Base-by-base conservation (phyloP, 1,140 invertebrate species). In the Penaeus indicus region DNA sequence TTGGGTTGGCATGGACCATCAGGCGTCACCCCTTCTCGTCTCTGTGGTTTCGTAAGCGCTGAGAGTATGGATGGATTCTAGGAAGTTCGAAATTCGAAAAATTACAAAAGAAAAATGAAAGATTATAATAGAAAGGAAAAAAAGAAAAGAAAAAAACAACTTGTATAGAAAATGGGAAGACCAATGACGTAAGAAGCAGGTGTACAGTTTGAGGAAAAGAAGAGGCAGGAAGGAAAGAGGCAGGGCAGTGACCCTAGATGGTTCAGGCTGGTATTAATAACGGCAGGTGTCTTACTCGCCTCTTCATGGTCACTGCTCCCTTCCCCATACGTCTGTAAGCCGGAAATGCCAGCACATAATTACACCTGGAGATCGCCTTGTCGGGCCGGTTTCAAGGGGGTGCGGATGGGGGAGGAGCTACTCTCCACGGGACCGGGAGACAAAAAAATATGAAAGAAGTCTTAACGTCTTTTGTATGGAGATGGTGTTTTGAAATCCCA, bases 211-310 rank as follows among this genome's bases (percentile, higher is more conserved):
- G 79, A 42, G 72, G 54, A 78, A 64, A 60, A 63, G 54, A 22
- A 25, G 84, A 64, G 72, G 22, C 25, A 25, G 42, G 60, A 32
- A 25, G 21, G 64, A 42, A 32, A 79, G 63, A 63, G 32, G 38
- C 78, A 42, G 86, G 86, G 77, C 86, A 84, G 16, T 88, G 81
- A 88, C 86, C 63, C 47, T 11, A 78, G 81, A 69, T 19, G 69
- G 19, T 22, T 82, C 32, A 75, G 69, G 75, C 42, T 32, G 80
- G 86, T 62, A 84, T 88, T 84, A 78, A 88, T 88, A 88, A 88
- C 86, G 80, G 80, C 80, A 88, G 69, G 86, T 64, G 69, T 86
- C n/a, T 13, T 67, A 25, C 38, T 80, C 62, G 38, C 63, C 22
- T 75, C 72, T 75, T 75, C 80, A 61, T 61, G 60, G 80, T 62